Evolutionary conservation across 2,888 invertebrate genomes (phyloP).

Genomic region (Spisula subtruncata): DNA sequence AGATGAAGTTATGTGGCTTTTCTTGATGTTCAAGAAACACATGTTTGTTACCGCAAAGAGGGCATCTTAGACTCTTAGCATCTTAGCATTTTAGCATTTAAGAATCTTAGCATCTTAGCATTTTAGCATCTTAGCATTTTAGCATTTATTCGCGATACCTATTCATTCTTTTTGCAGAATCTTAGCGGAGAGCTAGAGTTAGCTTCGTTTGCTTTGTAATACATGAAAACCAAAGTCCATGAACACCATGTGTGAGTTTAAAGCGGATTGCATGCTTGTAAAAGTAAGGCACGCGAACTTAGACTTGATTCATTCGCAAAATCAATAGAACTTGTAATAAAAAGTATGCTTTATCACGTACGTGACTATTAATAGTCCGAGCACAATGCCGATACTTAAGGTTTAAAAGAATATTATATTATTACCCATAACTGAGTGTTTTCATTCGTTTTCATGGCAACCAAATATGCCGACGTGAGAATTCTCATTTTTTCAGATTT

Average conservation of each 20-base stretch:
- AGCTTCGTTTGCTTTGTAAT: background rate
- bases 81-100: no score
- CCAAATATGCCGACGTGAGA: background rate
- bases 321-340: background rate
- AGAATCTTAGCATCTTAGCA: no score
- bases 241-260: background rate
- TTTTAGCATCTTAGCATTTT: no score
- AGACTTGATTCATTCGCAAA: background rate
- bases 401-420: slow-evolving; percentile 5
- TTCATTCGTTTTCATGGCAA: background rate
- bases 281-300: background rate
- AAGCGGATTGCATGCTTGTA: slow-evolving; percentile 20
- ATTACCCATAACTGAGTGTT: background rate
- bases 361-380: background rate
- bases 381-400: background rate
- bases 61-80: no score
- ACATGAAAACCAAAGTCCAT: no score
- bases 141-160: background rate
- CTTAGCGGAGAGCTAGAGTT: background rate
- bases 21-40: slow-evolving; percentile 11
- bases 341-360: background rate
- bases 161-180: background rate
- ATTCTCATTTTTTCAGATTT: background rate
- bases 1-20: background rate
- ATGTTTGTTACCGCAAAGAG: slow-evolving; percentile 21